Evolutionary conservation across 2,113 vertebrate species (phyloP).

Genomic region (Riparia riparia): DNA sequence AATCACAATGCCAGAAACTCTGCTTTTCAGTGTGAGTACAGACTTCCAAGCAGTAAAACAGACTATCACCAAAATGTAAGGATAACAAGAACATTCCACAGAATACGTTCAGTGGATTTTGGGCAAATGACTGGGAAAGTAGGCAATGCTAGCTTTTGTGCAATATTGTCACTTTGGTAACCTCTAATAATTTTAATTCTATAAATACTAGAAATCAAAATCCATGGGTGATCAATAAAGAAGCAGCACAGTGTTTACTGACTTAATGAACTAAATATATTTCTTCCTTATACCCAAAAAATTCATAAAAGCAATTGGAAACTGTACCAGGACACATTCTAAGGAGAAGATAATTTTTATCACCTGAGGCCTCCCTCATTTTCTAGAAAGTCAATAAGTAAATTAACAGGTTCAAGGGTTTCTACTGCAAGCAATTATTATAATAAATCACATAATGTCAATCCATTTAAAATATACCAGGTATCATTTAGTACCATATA

Average conservation of each 20-base stretch:
- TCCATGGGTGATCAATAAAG: not conserved
- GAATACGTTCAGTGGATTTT: not conserved
- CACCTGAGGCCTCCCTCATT: not conserved
- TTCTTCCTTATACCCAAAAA: not conserved
- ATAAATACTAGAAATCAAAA: not conserved
- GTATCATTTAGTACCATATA: not conserved
- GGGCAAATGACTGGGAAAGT: not conserved
- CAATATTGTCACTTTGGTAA: not conserved
- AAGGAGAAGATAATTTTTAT: not conserved
- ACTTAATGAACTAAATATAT: not conserved
- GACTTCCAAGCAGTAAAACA: not conserved
- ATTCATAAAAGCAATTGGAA: not conserved
- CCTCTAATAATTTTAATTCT: not conserved
- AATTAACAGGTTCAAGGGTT: not conserved
- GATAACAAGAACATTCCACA: not conserved
- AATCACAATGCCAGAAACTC: not conserved
- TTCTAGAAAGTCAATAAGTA: not conserved
- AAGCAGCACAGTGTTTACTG: not conserved
- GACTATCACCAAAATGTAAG: not conserved
- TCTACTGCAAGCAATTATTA: not conserved
- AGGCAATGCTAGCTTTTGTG: not conserved
- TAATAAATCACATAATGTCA: not conserved
- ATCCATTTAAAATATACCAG: not conserved
- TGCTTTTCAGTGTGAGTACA: not conserved
- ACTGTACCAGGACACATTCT: not conserved